Base-by-base conservation (phyloP, 2,113 vertebrate species). In the Capreolus pygargus region DNA sequence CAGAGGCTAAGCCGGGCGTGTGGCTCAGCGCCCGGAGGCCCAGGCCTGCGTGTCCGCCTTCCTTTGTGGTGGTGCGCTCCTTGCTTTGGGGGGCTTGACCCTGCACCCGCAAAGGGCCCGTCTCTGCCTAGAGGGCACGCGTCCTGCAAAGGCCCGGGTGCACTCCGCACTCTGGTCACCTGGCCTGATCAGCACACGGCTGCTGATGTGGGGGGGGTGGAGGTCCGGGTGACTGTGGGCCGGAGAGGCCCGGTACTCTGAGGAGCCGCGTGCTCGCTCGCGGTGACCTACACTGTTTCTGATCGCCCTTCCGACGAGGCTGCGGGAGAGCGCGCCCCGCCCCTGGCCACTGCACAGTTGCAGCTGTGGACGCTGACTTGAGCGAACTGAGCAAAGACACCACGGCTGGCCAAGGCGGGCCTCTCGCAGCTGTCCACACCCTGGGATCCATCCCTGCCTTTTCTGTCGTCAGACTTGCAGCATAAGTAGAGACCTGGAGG, bases 21-120 rank as follows among this genome's bases (percentile, higher is more conserved):
- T 7, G 0, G 33, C 33, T 2, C 81, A 25, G 33, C 13, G 6
- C 52, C 33, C 1, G 3, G 7, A 54, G 79, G 33, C 81, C 81
- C 81, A 36, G 21, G 4, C 52, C 12, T 1, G 0, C 0, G 21
- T 0, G 12, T 55, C 12, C 50, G 15, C 33, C 81, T 27, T 83
- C 81, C 14, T 27, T 14, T 39, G 70, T 3, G 50, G 50, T 54
- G 50, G 50, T 5, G 3, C 11, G 0, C 79, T 14, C 50, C 79
- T 14, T 36, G 79, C 19, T 82, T 23, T 25, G 13, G n/a, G 52
- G 81, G 81, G 2, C 81, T 21, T 3, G 33, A 7, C 6, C 19
- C 81, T 8, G 81, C 50, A 8, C 6, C 81, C 14, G 33, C 19
- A 2, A 6, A 14, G 33, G 50, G 81, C 21, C 81, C 33, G 0